Conservation (phyloP, 2,888 invertebrate species). For the Megaustenia siamemsis region DNA sequence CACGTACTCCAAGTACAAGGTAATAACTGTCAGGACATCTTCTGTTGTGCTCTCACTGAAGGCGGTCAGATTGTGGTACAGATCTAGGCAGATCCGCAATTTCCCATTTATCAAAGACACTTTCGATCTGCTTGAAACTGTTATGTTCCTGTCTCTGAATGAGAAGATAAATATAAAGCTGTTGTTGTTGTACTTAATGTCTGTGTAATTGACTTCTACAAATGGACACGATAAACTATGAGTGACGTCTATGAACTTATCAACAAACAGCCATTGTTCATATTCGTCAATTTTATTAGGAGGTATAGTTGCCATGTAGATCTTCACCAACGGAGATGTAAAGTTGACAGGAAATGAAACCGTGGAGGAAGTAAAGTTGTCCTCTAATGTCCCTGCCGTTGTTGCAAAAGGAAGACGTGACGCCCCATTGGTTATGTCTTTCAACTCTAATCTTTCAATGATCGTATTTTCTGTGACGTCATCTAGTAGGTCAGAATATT, state of each 20-base stretch:
- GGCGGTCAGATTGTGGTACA: slow-evolving; percentile 25
- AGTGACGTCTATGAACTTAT: slow-evolving; percentile 36
- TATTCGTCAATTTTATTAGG: fast-evolving
- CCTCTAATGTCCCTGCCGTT: background rate
- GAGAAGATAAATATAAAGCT: background rate
- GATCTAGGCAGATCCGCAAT: background rate
- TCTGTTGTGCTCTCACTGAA: background rate
- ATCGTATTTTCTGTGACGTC: background rate
- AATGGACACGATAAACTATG: slow-evolving; percentile 35
- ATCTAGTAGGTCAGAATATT: background rate
- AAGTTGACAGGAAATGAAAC: background rate
- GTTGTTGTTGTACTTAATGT: background rate
- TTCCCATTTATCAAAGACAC: slow-evolving; percentile 20
- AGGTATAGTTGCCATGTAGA: background rate
- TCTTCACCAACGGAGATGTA: background rate
- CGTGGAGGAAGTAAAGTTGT: background rate
- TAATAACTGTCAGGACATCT: background rate
- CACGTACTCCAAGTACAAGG: slow-evolving; percentile 34
- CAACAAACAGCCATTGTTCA: background rate
- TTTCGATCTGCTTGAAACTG: background rate
- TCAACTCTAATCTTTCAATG: background rate
- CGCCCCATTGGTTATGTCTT: background rate
- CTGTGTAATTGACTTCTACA: slow-evolving; percentile 16
- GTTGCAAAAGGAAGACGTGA: background rate
- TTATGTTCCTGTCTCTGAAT: background rate